These are phyloP conservation scores for Drosophila buzzatii DNA, from an alignment of 2,888 invertebrate genomes.

Conservation along the genomic window DNA sequence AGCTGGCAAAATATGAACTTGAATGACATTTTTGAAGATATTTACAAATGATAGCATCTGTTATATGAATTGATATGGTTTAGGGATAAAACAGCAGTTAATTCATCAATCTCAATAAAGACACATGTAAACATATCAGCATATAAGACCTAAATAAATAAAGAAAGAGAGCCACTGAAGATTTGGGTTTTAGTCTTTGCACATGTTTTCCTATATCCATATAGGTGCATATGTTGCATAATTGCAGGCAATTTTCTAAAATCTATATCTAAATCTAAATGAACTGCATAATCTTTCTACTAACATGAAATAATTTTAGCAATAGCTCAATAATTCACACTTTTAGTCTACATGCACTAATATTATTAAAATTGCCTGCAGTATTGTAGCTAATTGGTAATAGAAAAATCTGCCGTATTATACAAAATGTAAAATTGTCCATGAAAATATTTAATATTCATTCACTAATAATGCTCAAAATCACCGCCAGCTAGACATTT, in stretches of 20 bases:
- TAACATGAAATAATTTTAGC: neutral
- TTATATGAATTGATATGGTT: constrained; percentile 22
- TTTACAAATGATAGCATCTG: constrained; percentile 25
- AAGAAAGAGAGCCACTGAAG: neutral
- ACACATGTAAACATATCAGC: neutral
- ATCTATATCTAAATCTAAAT: too few species aligned
- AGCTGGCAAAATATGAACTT: constrained; percentile 40
- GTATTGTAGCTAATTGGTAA: neutral
- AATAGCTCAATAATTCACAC: neutral
- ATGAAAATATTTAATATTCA: neutral
- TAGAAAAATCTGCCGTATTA: neutral
- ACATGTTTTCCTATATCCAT: too few species aligned
- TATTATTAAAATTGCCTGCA: neutral
- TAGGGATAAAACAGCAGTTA: neutral
- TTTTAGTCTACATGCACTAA: neutral
- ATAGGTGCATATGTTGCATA: too few species aligned
- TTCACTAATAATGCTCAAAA: neutral
- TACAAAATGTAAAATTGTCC: neutral
- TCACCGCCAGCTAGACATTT: constrained; percentile 8
- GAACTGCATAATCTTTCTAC: neutral
- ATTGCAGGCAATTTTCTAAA: too few species aligned
- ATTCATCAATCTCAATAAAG: neutral
- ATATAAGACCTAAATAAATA: neutral
- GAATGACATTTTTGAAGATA: constrained; percentile 41
- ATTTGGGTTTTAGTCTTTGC: too few species aligned